Evolutionary conservation across 1,140 invertebrate species (phyloP).

Genomic region (Drosophila sp.): DNA sequence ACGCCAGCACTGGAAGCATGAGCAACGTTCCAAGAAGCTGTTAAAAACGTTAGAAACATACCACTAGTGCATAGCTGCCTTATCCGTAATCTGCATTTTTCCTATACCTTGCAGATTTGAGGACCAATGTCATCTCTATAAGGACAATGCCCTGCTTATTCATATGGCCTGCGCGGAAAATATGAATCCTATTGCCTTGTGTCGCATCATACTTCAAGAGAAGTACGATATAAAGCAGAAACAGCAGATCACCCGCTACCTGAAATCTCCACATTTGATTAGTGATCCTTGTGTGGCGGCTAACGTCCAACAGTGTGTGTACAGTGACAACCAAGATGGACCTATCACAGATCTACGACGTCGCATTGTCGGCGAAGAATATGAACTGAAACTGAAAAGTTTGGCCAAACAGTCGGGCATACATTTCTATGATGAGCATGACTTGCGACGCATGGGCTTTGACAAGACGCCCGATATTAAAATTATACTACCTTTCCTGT

Average conservation of each 20-base stretch:
- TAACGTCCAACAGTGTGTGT: constrained; percentile 86
- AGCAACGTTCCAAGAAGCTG: constrained; percentile 63
- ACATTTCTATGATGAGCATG: constrained; percentile 91
- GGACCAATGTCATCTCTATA: constrained; percentile 70
- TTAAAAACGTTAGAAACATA: constrained; percentile 48
- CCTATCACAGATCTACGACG: constrained; percentile 88
- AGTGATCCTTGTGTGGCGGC: constrained; percentile 86
- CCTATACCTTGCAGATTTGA: constrained; percentile 45
- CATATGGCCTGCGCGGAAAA: constrained; percentile 85
- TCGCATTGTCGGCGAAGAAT: constrained; percentile 89
- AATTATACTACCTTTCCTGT: constrained; percentile 93
- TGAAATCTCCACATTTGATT: constrained; percentile 88
- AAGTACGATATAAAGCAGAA: constrained; percentile 82
- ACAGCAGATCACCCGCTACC: constrained; percentile 84
- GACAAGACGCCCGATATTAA: constrained; percentile 98
- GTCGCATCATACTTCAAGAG: constrained; percentile 87
- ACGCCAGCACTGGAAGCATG: constrained; percentile 83
- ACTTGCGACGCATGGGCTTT: constrained; percentile 91
- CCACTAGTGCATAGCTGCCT: background rate
- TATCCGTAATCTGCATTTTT: background rate
- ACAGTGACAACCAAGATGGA: constrained; percentile 89
- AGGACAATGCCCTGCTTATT: constrained; percentile 84
- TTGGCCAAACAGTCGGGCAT: constrained; percentile 86
- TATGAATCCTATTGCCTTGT: constrained; percentile 86
- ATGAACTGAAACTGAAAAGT: constrained; percentile 88